Conservation (phyloP, 2,113 vertebrate species). For the Picathartes gymnocephalus region DNA sequence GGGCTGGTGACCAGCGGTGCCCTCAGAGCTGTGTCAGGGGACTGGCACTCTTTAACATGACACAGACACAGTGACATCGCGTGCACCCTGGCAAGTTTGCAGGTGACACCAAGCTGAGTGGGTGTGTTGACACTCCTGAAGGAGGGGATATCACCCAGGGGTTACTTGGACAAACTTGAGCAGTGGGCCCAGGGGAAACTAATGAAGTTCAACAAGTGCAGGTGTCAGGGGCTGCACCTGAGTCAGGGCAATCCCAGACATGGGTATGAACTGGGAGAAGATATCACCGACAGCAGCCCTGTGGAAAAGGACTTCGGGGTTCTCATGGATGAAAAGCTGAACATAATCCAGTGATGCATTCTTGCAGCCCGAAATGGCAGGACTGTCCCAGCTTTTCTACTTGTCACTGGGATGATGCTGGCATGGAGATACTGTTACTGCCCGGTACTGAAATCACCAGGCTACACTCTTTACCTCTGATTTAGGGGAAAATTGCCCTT, state of each 20-base stretch:
- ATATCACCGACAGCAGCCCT: no score
- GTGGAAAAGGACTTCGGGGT: neutral
- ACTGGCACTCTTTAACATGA: neutral
- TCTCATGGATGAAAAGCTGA: neutral
- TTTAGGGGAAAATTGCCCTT: neutral
- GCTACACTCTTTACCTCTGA: neutral
- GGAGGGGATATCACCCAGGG: neutral
- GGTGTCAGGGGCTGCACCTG: neutral
- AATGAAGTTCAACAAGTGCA: neutral
- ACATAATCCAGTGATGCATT: neutral
- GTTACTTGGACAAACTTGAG: neutral
- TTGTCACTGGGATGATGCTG: neutral
- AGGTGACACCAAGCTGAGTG: neutral
- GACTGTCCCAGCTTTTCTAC: neutral
- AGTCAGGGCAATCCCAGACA: neutral
- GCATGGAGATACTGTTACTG: neutral
- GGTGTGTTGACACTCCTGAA: neutral
- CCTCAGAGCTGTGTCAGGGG: neutral
- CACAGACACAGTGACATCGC: neutral
- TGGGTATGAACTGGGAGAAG: neutral
- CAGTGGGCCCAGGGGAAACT: neutral
- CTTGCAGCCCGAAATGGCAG: neutral
- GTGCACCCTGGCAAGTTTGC: no score
- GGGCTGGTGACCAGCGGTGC: neutral
- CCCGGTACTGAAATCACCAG: neutral